Conservation (phyloP, 1,140 invertebrate genomes). For the Zaprionus tsacasi region DNA sequence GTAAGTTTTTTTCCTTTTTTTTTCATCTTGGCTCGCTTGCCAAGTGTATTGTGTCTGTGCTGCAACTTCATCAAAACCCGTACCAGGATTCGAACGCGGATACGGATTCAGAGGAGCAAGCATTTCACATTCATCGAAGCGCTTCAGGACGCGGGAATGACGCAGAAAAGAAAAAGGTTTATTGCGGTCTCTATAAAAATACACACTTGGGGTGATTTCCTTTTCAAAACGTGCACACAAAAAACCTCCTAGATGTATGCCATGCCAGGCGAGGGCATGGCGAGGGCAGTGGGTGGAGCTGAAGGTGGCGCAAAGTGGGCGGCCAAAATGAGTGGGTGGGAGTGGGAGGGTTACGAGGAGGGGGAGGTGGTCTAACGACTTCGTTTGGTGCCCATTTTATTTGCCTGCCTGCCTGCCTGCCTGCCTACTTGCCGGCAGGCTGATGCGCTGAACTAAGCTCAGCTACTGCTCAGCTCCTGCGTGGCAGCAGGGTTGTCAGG, state of each 20-base stretch:
- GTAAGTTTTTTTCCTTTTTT: slow-evolving; percentile 35
- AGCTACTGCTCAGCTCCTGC: slow-evolving; percentile 30
- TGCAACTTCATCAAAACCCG: slow-evolving; percentile 72
- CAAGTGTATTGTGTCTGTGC: slow-evolving; percentile 69
- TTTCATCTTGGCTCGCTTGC: slow-evolving; percentile 1
- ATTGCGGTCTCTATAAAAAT: slow-evolving; percentile 82
- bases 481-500: slow-evolving; percentile 22
- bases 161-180: slow-evolving; percentile 77
- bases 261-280: neutral
- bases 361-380: slow-evolving; percentile 67
- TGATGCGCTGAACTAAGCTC: slow-evolving; percentile 40
- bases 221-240: slow-evolving; percentile 68
- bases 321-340: slow-evolving; percentile 26
- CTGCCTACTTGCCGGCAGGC: neutral
- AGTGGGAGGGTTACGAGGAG: slow-evolving; percentile 17
- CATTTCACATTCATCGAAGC: slow-evolving; percentile 54
- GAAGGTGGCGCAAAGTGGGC: slow-evolving; percentile 14
- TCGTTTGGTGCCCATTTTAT: slow-evolving; percentile 80
- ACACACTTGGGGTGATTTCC: slow-evolving; percentile 81
- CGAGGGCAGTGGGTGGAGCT: neutral
- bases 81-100: slow-evolving; percentile 20
- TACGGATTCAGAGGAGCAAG: slow-evolving; percentile 25
- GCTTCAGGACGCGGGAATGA: slow-evolving; percentile 35
- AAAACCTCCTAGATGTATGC: slow-evolving; percentile 51
- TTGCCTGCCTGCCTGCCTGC: slow-evolving; percentile 63